phyloP scores from a whole-genome alignment of 2,888 invertebrate genomes.

The Julus scanicus region DNA sequence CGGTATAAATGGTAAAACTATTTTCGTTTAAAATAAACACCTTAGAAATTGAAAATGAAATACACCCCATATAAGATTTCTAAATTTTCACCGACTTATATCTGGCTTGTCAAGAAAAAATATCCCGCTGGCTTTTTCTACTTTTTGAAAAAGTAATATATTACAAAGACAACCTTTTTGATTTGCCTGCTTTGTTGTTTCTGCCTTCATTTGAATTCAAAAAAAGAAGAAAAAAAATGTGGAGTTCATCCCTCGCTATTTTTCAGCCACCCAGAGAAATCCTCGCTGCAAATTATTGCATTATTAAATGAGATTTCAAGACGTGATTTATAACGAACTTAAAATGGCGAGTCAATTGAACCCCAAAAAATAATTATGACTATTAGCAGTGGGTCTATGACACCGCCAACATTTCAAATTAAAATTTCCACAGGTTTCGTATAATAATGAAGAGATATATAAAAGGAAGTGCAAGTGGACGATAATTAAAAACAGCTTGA shows the following conservation, averaged over 20 bases:
- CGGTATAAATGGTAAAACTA: too few species aligned
- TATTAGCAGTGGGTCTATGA: slow-evolving; percentile 13
- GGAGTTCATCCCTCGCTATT: not conserved
- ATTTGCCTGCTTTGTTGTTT: not conserved
- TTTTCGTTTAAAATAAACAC: not conserved
- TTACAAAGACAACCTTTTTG: not conserved
- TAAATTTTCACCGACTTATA: not conserved
- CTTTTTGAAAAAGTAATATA: not conserved
- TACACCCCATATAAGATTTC: not conserved
- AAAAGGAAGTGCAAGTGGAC: not conserved
- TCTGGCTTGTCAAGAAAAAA: not conserved
- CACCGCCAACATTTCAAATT: not conserved
- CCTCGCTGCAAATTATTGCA: not conserved
- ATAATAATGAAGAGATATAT: not conserved
- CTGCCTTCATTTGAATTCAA: not conserved
- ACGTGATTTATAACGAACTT: slow-evolving; percentile 20
- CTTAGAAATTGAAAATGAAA: not conserved
- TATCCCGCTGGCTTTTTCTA: slow-evolving; percentile 24
- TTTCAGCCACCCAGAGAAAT: slow-evolving; percentile 14
- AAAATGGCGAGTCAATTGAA: slow-evolving; percentile 26
- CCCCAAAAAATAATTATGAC: not conserved
- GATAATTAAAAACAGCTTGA: slow-evolving; percentile 1
- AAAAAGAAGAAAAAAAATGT: not conserved
- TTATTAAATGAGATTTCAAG: slow-evolving; percentile 7
- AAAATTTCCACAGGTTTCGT: not conserved